A percentile compares a stretch with the other conserved stretches of the same genome.
Conservation (phyloP, 2,113 vertebrate species). For the Beaufortia kweichowensis region DNA sequence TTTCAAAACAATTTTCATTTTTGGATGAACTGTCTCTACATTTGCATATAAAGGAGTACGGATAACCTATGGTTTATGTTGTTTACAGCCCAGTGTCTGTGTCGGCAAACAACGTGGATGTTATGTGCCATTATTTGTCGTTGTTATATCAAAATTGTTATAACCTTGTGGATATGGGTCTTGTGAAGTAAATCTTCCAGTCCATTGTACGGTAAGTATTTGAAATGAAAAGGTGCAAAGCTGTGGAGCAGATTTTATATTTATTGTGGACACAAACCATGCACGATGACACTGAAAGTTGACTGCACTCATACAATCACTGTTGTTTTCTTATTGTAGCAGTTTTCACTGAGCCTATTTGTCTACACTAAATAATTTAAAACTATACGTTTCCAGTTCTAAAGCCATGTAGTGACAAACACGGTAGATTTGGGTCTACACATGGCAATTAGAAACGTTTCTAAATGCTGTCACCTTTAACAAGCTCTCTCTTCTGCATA, state of each 20-base stretch:
- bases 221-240: neutral
- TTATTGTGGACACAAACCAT: conserved; percentile 51
- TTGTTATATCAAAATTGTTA: neutral
- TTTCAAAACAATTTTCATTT: too few species aligned
- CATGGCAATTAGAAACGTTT: neutral
- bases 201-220: neutral
- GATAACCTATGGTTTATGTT: neutral
- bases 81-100: too few species aligned
- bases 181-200: neutral
- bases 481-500: neutral
- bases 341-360: neutral
- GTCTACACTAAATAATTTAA: conserved; percentile 29
- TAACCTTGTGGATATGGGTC: neutral
- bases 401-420: neutral
- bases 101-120: neutral
- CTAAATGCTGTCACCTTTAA: neutral
- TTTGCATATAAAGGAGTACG: neutral
- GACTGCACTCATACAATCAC: conserved; percentile 16
- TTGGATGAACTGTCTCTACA: too few species aligned
- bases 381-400: conserved; percentile 13
- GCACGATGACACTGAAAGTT: conserved; percentile 40
- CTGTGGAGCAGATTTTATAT: conserved; percentile 35
- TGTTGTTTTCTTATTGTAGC: conserved; percentile 8
- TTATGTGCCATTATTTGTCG: neutral
- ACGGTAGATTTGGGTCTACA: conserved; percentile 13